Conservation (phyloP, 2,797 vertebrate genomes). For the Bovichtus variegatus region DNA sequence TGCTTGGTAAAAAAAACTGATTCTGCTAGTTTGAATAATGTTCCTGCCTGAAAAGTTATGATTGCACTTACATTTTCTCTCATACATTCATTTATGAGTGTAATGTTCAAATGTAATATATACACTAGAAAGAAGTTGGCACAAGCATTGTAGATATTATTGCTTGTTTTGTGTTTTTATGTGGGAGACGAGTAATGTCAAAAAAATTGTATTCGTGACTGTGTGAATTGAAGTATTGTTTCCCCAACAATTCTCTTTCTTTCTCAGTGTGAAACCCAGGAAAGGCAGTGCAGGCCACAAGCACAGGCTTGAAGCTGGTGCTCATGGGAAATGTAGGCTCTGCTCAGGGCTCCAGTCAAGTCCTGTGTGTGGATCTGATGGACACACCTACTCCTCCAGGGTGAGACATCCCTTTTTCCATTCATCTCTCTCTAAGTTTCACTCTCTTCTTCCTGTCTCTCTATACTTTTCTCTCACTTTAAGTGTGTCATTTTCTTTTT, state of each 20-base stretch:
- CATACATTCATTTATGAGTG: not conserved
- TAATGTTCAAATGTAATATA: not conserved
- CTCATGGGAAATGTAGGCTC: slow-evolving; percentile 89
- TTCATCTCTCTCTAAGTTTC: not conserved
- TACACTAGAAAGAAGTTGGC: not conserved
- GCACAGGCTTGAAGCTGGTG: slow-evolving; percentile 85
- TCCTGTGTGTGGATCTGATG: slow-evolving; percentile 91
- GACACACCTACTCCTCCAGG: slow-evolving; percentile 87
- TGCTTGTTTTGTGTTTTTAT: not conserved
- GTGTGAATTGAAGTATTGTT: not conserved
- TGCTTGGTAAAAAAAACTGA: slow-evolving; percentile 1
- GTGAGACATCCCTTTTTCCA: slow-evolving; percentile 43
- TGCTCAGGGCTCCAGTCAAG: slow-evolving; percentile 82
- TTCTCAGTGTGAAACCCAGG: slow-evolving; percentile 87
- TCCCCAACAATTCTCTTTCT: slow-evolving; percentile 1
- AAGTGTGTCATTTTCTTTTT: not conserved
- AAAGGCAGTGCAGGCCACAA: slow-evolving; percentile 89
- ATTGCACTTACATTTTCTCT: slow-evolving; percentile 1
- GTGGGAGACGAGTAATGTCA: not conserved
- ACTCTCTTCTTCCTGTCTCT: not conserved
- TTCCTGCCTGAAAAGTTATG: slow-evolving; percentile 24
- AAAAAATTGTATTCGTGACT: slow-evolving; percentile 1
- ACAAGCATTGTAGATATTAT: not conserved
- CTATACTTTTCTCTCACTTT: not conserved
- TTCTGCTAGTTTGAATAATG: slow-evolving; percentile 30